Evolutionary conservation across 2,888 invertebrate genomes (phyloP).

Genomic region (Dynastes maya): DNA sequence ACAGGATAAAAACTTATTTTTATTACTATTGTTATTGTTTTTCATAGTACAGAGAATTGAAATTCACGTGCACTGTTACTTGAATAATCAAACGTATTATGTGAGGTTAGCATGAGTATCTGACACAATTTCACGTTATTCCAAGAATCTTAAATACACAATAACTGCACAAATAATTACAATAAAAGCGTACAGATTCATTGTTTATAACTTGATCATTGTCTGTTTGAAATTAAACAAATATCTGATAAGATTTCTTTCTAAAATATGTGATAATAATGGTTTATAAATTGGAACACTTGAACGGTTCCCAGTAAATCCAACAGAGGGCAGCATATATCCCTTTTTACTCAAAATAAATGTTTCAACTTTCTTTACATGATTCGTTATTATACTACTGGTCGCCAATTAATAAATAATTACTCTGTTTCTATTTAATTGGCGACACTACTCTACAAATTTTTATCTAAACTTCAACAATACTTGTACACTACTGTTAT

Average conservation of each 20-base stretch:
- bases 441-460: too few species aligned
- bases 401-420: too few species aligned
- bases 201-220: background rate
- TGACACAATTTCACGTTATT: constrained; percentile 6
- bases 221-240: background rate
- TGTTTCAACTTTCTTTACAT: too few species aligned
- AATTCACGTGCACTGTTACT: too few species aligned
- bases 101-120: background rate
- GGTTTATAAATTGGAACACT: too few species aligned
- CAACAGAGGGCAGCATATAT: too few species aligned
- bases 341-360: too few species aligned
- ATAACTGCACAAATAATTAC: background rate
- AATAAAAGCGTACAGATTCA: background rate
- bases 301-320: too few species aligned
- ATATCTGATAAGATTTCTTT: background rate
- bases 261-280: background rate
- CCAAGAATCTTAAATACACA: background rate
- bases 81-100: background rate
- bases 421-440: too few species aligned
- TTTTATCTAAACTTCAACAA: too few species aligned
- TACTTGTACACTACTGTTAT: too few species aligned
- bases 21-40: background rate
- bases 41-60: background rate
- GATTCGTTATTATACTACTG: too few species aligned
- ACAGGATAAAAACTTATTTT: background rate